Conservation (phyloP, 2,888 invertebrate genomes). For the Leptinotarsa juncta region DNA sequence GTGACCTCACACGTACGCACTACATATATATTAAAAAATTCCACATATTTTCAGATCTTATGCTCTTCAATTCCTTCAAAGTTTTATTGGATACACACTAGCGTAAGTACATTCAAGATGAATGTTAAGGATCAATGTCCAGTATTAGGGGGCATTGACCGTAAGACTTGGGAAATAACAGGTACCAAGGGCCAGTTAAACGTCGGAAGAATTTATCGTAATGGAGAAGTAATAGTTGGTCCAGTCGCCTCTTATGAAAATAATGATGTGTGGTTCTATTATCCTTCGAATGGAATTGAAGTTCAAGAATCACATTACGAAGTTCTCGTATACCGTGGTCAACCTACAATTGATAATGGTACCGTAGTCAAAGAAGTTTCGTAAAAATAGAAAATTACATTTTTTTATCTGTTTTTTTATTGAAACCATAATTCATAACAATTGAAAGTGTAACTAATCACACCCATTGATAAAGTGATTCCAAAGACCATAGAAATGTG, state of each 20-base stretch:
- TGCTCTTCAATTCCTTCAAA: conserved; percentile 7
- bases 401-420: no score
- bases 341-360: neutral
- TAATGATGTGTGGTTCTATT: neutral
- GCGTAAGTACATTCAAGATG: neutral
- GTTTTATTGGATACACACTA: conserved; percentile 21
- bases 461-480: no score
- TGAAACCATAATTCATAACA: no score
- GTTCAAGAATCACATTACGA: neutral
- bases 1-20: no score
- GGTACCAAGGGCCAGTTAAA: neutral
- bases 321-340: neutral
- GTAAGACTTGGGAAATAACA: neutral
- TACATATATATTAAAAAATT: no score
- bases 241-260: neutral
- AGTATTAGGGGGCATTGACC: neutral
- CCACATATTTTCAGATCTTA: conserved; percentile 20
- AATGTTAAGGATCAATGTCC: conserved; percentile 1
- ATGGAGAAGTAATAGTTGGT: neutral
- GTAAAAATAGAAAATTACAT: neutral
- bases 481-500: no score
- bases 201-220: neutral
- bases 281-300: neutral
- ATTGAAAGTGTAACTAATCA: no score
- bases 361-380: neutral